Evolutionary conservation across 35 echinoderm and acorn worm species (phyloP), one percentile per base, ranked within the genome.

Genomic region (Apostichopus californicus): DNA sequence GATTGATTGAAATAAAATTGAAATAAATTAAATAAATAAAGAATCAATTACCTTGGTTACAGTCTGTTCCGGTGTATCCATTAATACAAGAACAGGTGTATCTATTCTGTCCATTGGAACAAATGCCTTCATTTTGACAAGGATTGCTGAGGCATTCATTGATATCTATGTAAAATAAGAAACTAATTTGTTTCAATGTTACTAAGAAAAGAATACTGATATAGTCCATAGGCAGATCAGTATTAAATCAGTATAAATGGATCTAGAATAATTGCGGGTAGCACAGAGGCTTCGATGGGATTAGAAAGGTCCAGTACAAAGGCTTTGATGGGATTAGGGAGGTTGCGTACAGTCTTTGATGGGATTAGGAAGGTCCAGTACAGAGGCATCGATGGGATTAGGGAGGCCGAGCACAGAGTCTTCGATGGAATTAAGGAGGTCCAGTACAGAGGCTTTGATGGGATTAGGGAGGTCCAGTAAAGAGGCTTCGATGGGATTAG

Each of bases 141-240:
- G 95, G 95, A 65, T 21, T 55, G 85, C 85, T 96, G 3, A 52
- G 23, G 80, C 95, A 96, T 80, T 96, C 95, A 90, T 96, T 78
- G 14, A 94, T 53, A 92, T 96, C 95, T 96, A 73, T 9, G n/a
- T 8, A 92, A 46, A 46, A 87, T 34, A 1, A 34, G n/a, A 79
- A 6, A 54, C 11, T 24, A 17, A 18, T 25, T 73, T 14, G 71
- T 18, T 18, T n/a, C 11, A 73, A 73, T 18, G n/a, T n/a, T 73
- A n/a, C 6, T 73, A 18, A 22, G 17, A 68, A 6, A 17, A 17
- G 17, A 9, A 17, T 13, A 0, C 11, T 68, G 17, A 68, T 17
- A 68, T 17, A 68, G 78, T 54, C 12, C 12, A 20, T 80, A 54
- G 11, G 21, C 78, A 80, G 12, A 80, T 80, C 22, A 28, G 78